Evolutionary conservation across 2,888 invertebrate species (phyloP).

Genomic region (Lasioglossum pauxillum): DNA sequence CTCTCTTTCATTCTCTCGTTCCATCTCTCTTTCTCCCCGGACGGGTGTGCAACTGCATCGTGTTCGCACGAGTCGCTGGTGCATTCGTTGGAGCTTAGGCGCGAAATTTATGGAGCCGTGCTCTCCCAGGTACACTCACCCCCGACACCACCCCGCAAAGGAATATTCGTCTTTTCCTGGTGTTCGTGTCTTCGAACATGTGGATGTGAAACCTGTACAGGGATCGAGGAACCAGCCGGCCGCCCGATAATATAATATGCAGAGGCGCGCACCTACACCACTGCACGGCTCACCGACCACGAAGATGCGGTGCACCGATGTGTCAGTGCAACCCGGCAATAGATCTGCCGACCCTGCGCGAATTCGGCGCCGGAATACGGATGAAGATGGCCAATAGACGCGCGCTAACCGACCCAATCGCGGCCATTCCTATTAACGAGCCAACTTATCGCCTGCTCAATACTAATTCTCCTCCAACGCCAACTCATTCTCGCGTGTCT

Average conservation of each 20-base stretch:
- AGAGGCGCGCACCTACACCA: slow-evolving; percentile 35
- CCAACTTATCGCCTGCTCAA: not conserved
- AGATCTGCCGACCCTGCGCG: slow-evolving; percentile 58
- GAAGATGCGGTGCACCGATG: slow-evolving; percentile 62
- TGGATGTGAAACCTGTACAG: not conserved
- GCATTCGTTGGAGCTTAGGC: slow-evolving; percentile 65
- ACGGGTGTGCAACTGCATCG: slow-evolving; percentile 52
- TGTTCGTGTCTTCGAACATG: not conserved
- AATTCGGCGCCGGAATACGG: slow-evolving; percentile 65
- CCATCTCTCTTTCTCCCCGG: not conserved
- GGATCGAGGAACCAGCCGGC: slow-evolving; percentile 30
- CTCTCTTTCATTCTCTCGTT: slow-evolving; percentile 38
- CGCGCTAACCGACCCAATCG: slow-evolving; percentile 27
- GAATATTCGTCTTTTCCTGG: slow-evolving; percentile 47
- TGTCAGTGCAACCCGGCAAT: slow-evolving; percentile 59
- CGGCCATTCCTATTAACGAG: slow-evolving; percentile 13
- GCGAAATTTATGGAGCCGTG: slow-evolving; percentile 63
- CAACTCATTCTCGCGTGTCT: not conserved
- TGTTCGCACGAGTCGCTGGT: slow-evolving; percentile 43
- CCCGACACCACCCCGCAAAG: slow-evolving; percentile 10
- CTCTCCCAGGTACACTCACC: slow-evolving; percentile 24
- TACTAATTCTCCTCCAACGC: not conserved
- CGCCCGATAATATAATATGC: slow-evolving; percentile 67
- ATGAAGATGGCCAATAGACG: slow-evolving; percentile 59
- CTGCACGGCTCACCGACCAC: slow-evolving; percentile 40